Evolutionary conservation across 2,797 vertebrate species (phyloP), one percentile per base, ranked within the genome.

Genomic region (Sebastes dallii): DNA sequence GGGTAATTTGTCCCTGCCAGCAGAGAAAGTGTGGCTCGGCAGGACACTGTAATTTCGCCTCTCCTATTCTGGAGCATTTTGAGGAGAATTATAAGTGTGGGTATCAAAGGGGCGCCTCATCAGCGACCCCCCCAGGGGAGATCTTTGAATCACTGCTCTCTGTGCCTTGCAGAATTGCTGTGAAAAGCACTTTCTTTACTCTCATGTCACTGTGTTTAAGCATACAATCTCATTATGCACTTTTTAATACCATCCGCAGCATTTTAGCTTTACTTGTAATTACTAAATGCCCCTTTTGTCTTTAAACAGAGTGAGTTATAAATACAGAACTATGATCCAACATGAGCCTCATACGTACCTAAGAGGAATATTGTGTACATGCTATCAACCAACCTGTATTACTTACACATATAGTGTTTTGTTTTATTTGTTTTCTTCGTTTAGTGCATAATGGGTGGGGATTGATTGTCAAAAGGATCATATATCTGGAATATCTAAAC

Each of bases 61-160:
- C 50, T 70, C 30, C 60, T 69, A 5, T 72, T 94, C 95, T 90
- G 95, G 94, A 76, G 24, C 70, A 68, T 77, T 80, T 62, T 59
- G 56, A 88, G 72, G 72, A 78, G 82, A 72, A 75, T 72, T 75
- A 76, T 71, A 81, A 72, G 42, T 77, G 65, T 74, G 24, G 36
- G 72, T 77, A 81, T 90, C 64, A 86, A 86, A 88, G 80, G 27
- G 76, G 56, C 25, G 64, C 59, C 67, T 85, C 75, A 84, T 77
- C 78, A 66, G 50, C 20, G 24, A 72, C 82, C 77, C 82, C 82
- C 81, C 68, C 73, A 3, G 64, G 59, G 77, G 75, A 77, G 55
- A 62, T 42, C 78, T 87, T 74, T 86, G 66, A 86, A 78, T 79
- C 68, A 27, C 72, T 77, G 58, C 22, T 62, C 77, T 77, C 36